Conservation (phyloP, 23 tunicate species). For the Aplidium turbinatum region DNA sequence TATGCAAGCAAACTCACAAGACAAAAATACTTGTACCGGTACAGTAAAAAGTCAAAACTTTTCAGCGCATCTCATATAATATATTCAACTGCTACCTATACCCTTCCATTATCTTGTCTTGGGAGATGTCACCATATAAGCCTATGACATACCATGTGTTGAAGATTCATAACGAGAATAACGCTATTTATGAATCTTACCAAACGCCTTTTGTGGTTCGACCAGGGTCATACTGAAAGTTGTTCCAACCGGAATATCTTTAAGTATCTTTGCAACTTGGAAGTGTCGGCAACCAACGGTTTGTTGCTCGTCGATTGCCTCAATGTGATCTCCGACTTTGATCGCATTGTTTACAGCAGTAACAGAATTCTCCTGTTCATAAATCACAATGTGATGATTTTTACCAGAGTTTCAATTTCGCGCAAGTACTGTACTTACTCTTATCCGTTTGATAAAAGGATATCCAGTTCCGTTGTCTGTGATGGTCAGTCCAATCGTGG, state of each 20-base stretch:
- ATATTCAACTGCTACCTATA: too few species aligned
- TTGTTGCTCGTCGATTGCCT: slow-evolving; percentile 46
- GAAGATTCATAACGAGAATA: too few species aligned
- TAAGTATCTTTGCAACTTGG: slow-evolving; percentile 79
- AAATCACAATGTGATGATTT: too few species aligned
- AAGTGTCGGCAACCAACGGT: slow-evolving; percentile 80
- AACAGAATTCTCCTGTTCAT: slow-evolving; percentile 62
- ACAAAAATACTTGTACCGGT: too few species aligned
- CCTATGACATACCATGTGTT: too few species aligned
- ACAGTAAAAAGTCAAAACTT: too few species aligned
- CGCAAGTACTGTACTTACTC: slow-evolving; percentile 28
- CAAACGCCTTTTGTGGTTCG: slow-evolving; percentile 91
- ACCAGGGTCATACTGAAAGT: slow-evolving; percentile 65
- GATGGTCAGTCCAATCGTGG: slow-evolving; percentile 90
- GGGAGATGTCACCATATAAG: too few species aligned
- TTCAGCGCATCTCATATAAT: too few species aligned
- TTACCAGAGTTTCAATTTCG: background rate
- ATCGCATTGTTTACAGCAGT: slow-evolving; percentile 41
- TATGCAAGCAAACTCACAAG: too few species aligned
- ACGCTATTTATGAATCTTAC: too few species aligned
- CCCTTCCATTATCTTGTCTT: too few species aligned
- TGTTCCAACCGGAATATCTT: slow-evolving; percentile 59
- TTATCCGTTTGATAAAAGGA: slow-evolving; percentile 87
- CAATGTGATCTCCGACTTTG: slow-evolving; percentile 73
- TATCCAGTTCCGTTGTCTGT: slow-evolving; percentile 97